Evolutionary conservation across 2,797 vertebrate species (phyloP).

Genomic region (Leptoclinus maculatus): DNA sequence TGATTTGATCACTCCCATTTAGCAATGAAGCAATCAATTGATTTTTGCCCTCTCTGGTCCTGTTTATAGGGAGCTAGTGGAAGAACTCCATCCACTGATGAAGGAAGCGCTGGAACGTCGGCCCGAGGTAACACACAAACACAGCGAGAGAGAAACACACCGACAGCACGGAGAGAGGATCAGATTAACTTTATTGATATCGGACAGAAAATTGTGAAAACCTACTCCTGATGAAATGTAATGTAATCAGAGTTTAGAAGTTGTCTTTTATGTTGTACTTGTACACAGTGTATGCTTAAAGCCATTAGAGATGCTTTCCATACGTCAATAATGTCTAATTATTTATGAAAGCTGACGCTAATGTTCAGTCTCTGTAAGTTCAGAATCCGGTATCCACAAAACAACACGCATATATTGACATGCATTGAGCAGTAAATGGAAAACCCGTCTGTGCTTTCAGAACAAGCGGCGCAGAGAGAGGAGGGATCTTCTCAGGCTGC

Average conservation of each 20-base stretch:
- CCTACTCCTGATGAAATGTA: slow-evolving; percentile 5
- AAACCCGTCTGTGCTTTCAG: slow-evolving; percentile 74
- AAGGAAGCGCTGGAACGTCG: slow-evolving; percentile 97
- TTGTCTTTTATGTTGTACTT: background rate
- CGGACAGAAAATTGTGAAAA: background rate
- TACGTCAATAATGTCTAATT: background rate
- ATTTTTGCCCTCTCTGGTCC: background rate
- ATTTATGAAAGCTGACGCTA: slow-evolving; percentile 10
- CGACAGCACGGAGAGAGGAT: background rate
- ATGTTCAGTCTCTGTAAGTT: background rate
- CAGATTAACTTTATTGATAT: slow-evolving; percentile 18
- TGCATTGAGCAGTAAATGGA: background rate
- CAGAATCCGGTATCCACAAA: background rate
- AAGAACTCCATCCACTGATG: slow-evolving; percentile 98
- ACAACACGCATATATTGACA: background rate
- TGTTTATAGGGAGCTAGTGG: slow-evolving; percentile 87
- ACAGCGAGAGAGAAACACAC: background rate
- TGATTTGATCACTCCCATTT: slow-evolving; percentile 10
- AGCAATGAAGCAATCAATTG: background rate
- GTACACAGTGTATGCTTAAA: background rate
- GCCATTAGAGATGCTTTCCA: slow-evolving; percentile 3
- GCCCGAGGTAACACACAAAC: slow-evolving; percentile 78
- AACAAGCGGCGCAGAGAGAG: slow-evolving; percentile 98
- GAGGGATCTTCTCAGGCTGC: slow-evolving; percentile 93
- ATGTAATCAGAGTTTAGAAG: background rate